Evolutionary conservation across 2,888 invertebrate genomes (phyloP), one percentile per base, ranked within the genome.

Genomic region (Sipunculus nudus): DNA sequence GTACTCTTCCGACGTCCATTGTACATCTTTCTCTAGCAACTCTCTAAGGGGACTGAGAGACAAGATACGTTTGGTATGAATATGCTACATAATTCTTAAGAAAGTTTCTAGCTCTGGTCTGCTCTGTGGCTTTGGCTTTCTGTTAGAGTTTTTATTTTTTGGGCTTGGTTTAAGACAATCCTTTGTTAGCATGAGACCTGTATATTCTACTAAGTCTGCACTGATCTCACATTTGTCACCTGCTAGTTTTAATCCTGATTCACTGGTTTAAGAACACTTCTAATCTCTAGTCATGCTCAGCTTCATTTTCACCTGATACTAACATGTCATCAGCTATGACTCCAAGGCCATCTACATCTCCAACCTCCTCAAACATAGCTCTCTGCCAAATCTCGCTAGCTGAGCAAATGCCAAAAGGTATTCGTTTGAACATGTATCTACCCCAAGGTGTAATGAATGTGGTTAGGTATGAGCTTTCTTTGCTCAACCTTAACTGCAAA

Each of bases 61-160:
- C 66, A 63, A 39, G 63, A 64, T 2, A 69, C 49, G 6, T 57
- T 57, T 21, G 64, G 67, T 19, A 69, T 46, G 41, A 70, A 67
- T 47, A 54, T 67, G 70, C 10, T 55, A 62, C 32, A 70, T 67
- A 21, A 70, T 59, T 19, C 66, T 62, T 32, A 53, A 35, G 26
- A 58, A 61, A 5, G 56, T n/a, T 13, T 57, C 26, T 10, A 47
- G 28, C 10, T 23, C 28, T 25, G 47, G 13, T 25, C 13, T 47
- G 19, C 28, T 19, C 13, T 32, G 28, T 3, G 69, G 61, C 16
- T 52, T 39, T 3, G 63, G 62, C 56, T 65, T 10, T 65, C 32
- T 13, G 43, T 47, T 5, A 67, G 50, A 19, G 61, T 61, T 38
- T 50, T 31, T 0, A 63, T 32, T 63, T 29, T 67, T 49, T 43